Conservation (phyloP, 2,888 invertebrate species). For the Campopleginae sp. region DNA sequence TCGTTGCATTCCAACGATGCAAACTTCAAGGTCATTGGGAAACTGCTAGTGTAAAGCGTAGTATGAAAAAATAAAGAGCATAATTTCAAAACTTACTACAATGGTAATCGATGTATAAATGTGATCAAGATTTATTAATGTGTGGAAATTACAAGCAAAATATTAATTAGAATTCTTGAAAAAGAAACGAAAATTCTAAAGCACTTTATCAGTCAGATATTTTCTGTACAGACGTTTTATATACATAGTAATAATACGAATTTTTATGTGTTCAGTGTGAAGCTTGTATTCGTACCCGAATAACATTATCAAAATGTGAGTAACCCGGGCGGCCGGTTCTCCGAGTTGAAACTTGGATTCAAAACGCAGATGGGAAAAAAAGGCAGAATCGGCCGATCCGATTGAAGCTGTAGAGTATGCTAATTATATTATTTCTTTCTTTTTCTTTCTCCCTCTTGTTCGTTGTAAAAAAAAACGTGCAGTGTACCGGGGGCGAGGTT, state of each 20-base stretch:
- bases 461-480: background rate
- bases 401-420: slow-evolving; percentile 14
- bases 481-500: slow-evolving; percentile 73
- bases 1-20: no score
- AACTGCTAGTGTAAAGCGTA: background rate
- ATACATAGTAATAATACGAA: slow-evolving; percentile 62
- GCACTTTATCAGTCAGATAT: slow-evolving; percentile 18
- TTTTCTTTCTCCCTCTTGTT: background rate
- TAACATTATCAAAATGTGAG: slow-evolving; percentile 6
- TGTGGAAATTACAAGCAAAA: slow-evolving; percentile 65
- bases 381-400: background rate
- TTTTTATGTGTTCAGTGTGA: slow-evolving; percentile 30
- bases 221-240: slow-evolving; percentile 66
- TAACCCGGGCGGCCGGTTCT: background rate
- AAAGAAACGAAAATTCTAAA: slow-evolving; percentile 35
- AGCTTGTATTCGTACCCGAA: slow-evolving; percentile 12
- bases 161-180: slow-evolving; percentile 37
- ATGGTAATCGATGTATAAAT: slow-evolving; percentile 21
- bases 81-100: background rate
- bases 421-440: background rate
- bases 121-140: slow-evolving; percentile 57
- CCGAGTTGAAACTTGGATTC: background rate
- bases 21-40: no score
- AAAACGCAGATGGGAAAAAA: background rate
- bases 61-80: slow-evolving; percentile 1